Conservation (phyloP, 2,888 invertebrate species). For the Sesamia inferens region DNA sequence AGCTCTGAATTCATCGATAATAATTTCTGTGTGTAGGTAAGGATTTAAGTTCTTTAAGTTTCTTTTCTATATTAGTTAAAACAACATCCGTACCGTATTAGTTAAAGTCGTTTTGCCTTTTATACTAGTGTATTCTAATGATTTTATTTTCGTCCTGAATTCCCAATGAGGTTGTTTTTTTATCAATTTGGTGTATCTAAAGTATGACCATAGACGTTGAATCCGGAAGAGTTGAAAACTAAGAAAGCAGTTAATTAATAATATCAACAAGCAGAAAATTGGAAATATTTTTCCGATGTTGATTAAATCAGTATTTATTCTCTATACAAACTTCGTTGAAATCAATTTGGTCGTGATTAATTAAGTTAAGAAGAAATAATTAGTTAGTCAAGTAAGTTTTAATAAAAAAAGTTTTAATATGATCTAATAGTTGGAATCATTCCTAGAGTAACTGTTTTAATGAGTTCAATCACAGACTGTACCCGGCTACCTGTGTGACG, state of each 20-base stretch:
- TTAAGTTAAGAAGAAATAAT: slow-evolving; percentile 55
- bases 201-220: slow-evolving; percentile 16
- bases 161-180: slow-evolving; percentile 29
- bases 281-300: slow-evolving; percentile 50
- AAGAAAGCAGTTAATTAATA: slow-evolving; percentile 51
- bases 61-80: background rate
- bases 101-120: background rate
- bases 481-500: background rate
- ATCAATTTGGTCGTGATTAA: slow-evolving; percentile 53
- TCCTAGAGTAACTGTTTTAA: slow-evolving; percentile 22
- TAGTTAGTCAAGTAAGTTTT: slow-evolving; percentile 56
- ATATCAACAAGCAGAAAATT: slow-evolving; percentile 54
- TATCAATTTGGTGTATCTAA: slow-evolving; percentile 44
- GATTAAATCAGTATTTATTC: slow-evolving; percentile 39
- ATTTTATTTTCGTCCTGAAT: slow-evolving; percentile 16
- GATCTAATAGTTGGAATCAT: slow-evolving; percentile 36
- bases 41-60: too few relatives aligned
- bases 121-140: too few relatives aligned
- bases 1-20: background rate
- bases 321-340: slow-evolving; percentile 43
- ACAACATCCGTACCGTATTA: background rate
- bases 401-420: slow-evolving; percentile 63
- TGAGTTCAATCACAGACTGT: background rate
- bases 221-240: slow-evolving; percentile 20
- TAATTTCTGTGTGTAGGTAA: background rate